Conservation (phyloP, 2,113 vertebrate species). For the Lampris incognitus region DNA sequence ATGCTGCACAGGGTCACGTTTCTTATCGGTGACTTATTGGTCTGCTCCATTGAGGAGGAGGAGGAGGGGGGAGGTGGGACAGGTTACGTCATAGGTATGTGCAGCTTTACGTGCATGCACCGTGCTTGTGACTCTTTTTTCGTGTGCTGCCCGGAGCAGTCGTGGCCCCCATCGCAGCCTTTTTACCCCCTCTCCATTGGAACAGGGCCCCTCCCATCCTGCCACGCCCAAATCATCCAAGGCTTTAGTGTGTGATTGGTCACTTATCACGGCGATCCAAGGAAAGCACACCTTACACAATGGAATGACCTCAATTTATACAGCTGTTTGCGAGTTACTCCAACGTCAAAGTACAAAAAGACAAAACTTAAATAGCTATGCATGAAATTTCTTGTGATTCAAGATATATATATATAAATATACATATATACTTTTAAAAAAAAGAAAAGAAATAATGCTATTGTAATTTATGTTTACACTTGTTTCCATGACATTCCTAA, state of each 20-base stretch:
- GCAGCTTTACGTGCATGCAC: slow-evolving; percentile 80
- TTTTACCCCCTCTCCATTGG: slow-evolving; percentile 38
- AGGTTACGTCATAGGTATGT: slow-evolving; percentile 61
- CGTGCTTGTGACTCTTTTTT: slow-evolving; percentile 61
- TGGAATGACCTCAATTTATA: slow-evolving; percentile 79
- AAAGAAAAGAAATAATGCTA: slow-evolving; percentile 51
- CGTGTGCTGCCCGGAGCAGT: slow-evolving; percentile 69
- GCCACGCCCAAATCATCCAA: slow-evolving; percentile 49
- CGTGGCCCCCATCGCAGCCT: slow-evolving; percentile 51
- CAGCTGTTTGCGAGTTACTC: slow-evolving; percentile 73
- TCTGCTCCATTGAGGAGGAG: slow-evolving; percentile 21
- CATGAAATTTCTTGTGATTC: slow-evolving; percentile 82
- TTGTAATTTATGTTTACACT: slow-evolving; percentile 76
- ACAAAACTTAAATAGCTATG: slow-evolving; percentile 74
- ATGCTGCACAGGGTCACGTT: slow-evolving; percentile 52
- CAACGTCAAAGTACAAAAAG: slow-evolving; percentile 48
- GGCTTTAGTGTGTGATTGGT: slow-evolving; percentile 68
- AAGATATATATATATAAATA: slow-evolving; percentile 74
- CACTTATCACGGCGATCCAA: slow-evolving; percentile 65
- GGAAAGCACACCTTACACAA: slow-evolving; percentile 81
- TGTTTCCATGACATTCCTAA: slow-evolving; percentile 61
- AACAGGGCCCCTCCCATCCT: slow-evolving; percentile 29
- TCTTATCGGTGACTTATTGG: slow-evolving; percentile 23
- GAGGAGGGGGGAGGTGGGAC: slow-evolving; percentile 19
- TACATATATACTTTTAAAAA: too few relatives aligned